Evolutionary conservation across 2,797 vertebrate genomes (phyloP), one percentile per base, ranked within the genome.

Genomic region (Euthynnus affinis): DNA sequence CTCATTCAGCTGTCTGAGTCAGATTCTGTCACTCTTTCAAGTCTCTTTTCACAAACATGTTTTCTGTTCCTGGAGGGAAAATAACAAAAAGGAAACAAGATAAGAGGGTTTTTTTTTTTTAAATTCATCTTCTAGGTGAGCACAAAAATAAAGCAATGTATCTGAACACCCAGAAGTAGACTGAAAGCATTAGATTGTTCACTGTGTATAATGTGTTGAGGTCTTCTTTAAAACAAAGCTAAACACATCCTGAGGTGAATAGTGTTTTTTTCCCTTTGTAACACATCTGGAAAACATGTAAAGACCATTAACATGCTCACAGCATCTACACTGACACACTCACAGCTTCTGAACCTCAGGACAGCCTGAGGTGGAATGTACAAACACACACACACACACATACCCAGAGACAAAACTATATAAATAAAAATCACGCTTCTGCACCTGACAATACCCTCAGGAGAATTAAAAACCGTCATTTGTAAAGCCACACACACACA

Each of bases 51-150:
- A 69, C 25, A 60, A 34, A 34, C 49, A 18, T 9, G 17, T 6
- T 57, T 56, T 77, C 27, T 49, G 18, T 23, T 57, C 34, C 40
- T 32, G 4, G 8, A 71, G 57, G 1, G 71, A 61, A 25, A 64
- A 56, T 25, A 23, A 57, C 25, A 6, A 58, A 25, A 46, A 40
- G 18, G n/a, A 65, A 56, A 73, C 18, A 4, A 49, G 29, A 48
- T n/a, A 55, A 63, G 1, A 13, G 40, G 1, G 5, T 6, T 15
- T 14, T 13, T 44, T n/a, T 9, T 23, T 40, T 40, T 3, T 32
- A 15, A 20, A 32, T 66, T 37, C 22, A 17, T 22, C 8, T 66
- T 72, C 18, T 37, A 20, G 18, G 46, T 23, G 20, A 58, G 44
- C 12, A 65, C 32, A 44, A 20, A 51, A 46, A 32, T 1, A 17